These are phyloP conservation scores for Ormyrus nitidulus DNA, from an alignment of 2,888 invertebrate species.

Conservation along the genomic window DNA sequence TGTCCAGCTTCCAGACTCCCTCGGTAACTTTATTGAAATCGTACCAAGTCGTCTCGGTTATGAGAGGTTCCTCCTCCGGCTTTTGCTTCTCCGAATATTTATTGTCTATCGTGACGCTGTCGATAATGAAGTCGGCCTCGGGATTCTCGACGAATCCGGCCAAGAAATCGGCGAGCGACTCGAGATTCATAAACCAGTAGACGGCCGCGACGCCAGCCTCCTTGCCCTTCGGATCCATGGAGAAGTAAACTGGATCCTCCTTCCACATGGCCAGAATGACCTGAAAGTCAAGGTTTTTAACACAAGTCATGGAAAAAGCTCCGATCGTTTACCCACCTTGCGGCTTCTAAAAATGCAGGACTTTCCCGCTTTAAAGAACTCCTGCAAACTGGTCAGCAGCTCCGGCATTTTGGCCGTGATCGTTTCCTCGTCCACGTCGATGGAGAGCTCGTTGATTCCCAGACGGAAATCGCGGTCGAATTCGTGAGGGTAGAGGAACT, in stretches of 20 bases:
- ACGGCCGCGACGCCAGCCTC: slow-evolving; percentile 66
- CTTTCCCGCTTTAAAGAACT: slow-evolving; percentile 79
- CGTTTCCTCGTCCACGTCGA: slow-evolving; percentile 75
- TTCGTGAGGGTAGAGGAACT: slow-evolving; percentile 76
- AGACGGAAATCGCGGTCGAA: slow-evolving; percentile 74
- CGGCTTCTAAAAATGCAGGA: too few species aligned
- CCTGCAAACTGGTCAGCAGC: slow-evolving; percentile 75
- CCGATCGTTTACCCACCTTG: too few species aligned
- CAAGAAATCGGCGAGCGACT: slow-evolving; percentile 60
- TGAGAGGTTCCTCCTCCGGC: slow-evolving; percentile 56
- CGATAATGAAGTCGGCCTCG: slow-evolving; percentile 62
- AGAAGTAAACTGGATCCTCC: slow-evolving; percentile 66
- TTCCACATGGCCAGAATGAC: slow-evolving; percentile 72
- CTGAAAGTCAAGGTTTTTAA: not conserved
- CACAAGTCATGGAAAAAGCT: too few species aligned
- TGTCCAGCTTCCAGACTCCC: slow-evolving; percentile 66
- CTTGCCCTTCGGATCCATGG: slow-evolving; percentile 68
- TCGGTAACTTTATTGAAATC: slow-evolving; percentile 64
- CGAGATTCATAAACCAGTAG: slow-evolving; percentile 66
- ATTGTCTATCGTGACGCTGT: slow-evolving; percentile 64
- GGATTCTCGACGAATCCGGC: slow-evolving; percentile 49
- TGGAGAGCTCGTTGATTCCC: slow-evolving; percentile 74
- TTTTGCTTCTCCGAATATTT: slow-evolving; percentile 57
- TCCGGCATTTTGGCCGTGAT: slow-evolving; percentile 75
- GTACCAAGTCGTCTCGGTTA: slow-evolving; percentile 64